phyloP scores from a whole-genome alignment of 2,797 vertebrate species.

The Helarctos malayanus region DNA sequence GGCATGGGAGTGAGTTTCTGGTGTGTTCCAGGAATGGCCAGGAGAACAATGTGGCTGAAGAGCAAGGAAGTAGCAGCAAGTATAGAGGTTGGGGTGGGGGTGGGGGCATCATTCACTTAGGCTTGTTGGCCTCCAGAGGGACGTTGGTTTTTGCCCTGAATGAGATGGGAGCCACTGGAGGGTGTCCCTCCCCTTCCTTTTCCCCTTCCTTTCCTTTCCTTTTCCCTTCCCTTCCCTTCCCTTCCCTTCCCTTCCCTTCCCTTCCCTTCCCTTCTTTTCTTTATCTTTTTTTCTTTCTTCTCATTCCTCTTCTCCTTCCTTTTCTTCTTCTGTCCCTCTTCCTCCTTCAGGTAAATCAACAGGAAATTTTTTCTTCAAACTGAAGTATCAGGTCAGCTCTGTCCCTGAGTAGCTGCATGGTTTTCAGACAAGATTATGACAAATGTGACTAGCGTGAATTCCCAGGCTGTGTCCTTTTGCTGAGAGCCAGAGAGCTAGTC shows the following conservation, averaged over 20 bases:
- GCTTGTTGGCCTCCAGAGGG: neutral
- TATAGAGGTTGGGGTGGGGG: neutral
- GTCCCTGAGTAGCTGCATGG: neutral
- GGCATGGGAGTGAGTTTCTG: neutral
- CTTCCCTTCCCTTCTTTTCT: accelerated
- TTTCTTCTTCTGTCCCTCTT: neutral
- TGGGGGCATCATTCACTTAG: neutral
- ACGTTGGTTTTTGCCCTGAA: neutral
- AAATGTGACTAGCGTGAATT: neutral
- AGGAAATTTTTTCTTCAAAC: neutral
- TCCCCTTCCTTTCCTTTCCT: neutral
- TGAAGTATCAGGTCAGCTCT: neutral
- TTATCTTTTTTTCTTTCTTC: too few relatives aligned
- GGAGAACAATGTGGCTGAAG: neutral
- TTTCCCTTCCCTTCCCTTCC: accelerated
- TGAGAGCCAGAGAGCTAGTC: neutral
- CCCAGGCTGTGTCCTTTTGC: neutral
- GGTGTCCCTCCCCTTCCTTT: too few relatives aligned
- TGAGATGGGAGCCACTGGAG: neutral
- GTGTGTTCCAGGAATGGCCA: neutral
- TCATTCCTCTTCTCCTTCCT: neutral
- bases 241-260: too few relatives aligned
- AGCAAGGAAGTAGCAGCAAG: neutral
- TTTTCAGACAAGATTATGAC: neutral
- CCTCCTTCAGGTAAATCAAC: neutral